Percentiles rank a stretch among this genome's conserved stretches.
Evolutionary conservation across 2,113 vertebrate species (phyloP).

Genomic region (Paraplagusia blochii): DNA sequence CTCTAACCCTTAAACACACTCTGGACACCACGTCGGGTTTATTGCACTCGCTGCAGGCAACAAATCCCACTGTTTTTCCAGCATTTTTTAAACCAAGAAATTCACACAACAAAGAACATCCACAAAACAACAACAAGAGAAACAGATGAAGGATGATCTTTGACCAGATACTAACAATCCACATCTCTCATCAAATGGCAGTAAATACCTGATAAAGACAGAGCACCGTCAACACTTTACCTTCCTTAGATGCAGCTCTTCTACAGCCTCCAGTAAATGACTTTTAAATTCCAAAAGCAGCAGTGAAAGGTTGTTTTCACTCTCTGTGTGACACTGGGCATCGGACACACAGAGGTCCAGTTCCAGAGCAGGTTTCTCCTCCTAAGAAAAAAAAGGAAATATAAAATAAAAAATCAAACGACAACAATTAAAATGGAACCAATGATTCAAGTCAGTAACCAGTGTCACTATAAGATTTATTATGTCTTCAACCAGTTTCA

Average conservation of each 20-base stretch:
- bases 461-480: no score
- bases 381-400: conserved; percentile 3
- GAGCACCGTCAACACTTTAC: conserved; percentile 51
- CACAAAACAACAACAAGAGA: no score
- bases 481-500: no score
- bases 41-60: conserved; percentile 87
- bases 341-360: conserved; percentile 29
- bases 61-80: conserved; percentile 20
- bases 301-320: conserved; percentile 77
- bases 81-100: conserved; percentile 79
- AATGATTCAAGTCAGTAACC: no score
- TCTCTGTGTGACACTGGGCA: conserved; percentile 62
- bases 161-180: not conserved
- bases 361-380: conserved; percentile 18
- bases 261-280: conserved; percentile 81
- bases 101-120: no score
- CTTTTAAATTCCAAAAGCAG: conserved; percentile 88
- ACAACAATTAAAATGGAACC: no score
- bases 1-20: conserved; percentile 90
- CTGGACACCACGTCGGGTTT: conserved; percentile 65
- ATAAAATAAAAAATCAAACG: no score
- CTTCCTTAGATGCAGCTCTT: conserved; percentile 89
- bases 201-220: no score
- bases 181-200: no score
- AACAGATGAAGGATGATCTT: no score